Evolutionary conservation across 2,888 invertebrate species (phyloP), one percentile per base, ranked within the genome.

Genomic region (Muscina levida): DNA sequence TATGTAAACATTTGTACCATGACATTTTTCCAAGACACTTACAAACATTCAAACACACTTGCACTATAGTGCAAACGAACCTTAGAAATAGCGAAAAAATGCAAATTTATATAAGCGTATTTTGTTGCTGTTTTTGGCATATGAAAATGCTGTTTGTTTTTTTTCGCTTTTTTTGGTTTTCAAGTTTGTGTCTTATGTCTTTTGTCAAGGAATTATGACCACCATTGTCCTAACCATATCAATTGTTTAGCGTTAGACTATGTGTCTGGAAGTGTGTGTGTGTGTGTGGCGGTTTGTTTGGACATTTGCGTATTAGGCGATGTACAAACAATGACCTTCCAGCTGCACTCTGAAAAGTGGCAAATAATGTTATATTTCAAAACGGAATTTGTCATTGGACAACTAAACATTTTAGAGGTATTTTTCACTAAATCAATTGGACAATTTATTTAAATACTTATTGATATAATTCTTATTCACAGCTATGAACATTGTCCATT

Each of bases 1-100:
- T 46, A 73, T 77, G 80, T 80, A 59, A 80, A 74, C 74, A 81
- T 77, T 81, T 81, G 67, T 74, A 46, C 53, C 74, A 77, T 81
- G 80, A 77, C 80, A 74, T 81, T 81, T 81, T 53, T 56, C 62
- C 74, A 72, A 31, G 31, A 31, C 31, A 31, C 31, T 31, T 8
- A 5, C 31, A 31, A 3, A 31, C 31, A n/a, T n/a, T n/a, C n/a
- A n/a, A n/a, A 31, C 31, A 8, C 31, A 8, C 31, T 31, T 8
- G 31, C 31, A 8, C 8, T 31, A n/a, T n/a, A 5, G 31, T 31
- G 8, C 51, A 51, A 67, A 53, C 13, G 39, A 42, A 37, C 10
- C 59, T 31, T 31, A 22, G 6, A 37, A 46, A 46, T 67, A 37
- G 26, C 39, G 26, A 0, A 44, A n/a, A 56, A 53, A 68, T 68